phyloP scores from a whole-genome alignment of 2,888 invertebrate genomes.

The Glyphotaelius pellucidus region DNA sequence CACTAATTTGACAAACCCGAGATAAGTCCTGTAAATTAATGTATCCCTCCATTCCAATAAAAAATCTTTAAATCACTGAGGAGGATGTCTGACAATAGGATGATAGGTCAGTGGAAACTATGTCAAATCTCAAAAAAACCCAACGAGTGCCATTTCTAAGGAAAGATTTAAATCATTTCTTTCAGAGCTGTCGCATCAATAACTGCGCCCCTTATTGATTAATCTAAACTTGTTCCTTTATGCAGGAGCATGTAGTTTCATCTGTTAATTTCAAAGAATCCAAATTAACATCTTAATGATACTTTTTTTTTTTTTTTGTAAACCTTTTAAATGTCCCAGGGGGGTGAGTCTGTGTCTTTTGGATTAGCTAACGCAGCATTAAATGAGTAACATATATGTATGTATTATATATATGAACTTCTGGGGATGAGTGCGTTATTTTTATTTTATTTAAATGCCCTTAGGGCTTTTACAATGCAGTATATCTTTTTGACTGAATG shows the following conservation, averaged over 20 bases:
- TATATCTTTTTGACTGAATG: too few relatives aligned
- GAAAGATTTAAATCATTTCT: neutral
- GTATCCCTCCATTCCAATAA: neutral
- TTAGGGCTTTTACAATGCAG: too few relatives aligned
- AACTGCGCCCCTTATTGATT: neutral
- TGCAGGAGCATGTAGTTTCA: neutral
- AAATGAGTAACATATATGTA: too few relatives aligned
- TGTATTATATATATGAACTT: too few relatives aligned
- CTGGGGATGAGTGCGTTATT: too few relatives aligned
- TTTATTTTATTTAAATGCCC: too few relatives aligned
- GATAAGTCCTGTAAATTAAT: neutral
- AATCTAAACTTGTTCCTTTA: neutral
- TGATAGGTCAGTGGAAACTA: too few relatives aligned
- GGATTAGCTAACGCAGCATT: too few relatives aligned
- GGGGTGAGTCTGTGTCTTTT: too few relatives aligned
- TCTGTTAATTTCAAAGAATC: neutral
- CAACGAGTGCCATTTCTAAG: neutral
- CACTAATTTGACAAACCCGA: neutral
- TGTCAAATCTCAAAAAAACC: too few relatives aligned
- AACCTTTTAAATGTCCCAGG: neutral
- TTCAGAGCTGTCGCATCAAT: neutral
- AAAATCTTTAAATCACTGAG: neutral
- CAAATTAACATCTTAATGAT: neutral
- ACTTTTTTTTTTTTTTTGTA: neutral
- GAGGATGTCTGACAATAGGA: neutral